These are phyloP conservation scores for Eulemur coronatus DNA, from an alignment of 2,797 vertebrate species.

Conservation along the genomic window DNA sequence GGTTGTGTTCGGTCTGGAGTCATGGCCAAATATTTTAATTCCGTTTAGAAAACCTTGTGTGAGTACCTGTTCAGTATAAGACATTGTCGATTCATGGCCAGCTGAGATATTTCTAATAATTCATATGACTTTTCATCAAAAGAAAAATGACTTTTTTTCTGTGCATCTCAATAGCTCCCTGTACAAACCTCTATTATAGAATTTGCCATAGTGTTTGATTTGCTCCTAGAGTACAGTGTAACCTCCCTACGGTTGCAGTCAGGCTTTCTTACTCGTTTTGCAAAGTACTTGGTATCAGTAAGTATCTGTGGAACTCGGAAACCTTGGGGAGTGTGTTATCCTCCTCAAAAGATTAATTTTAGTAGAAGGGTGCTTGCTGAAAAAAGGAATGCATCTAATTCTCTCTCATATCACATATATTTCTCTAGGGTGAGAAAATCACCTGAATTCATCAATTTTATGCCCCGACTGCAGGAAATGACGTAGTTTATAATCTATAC, in stretches of 20 bases:
- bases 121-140: background rate
- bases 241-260: background rate
- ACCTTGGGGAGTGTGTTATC: background rate
- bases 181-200: background rate
- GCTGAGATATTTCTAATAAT: background rate
- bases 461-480: background rate
- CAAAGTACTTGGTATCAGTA: background rate
- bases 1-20: background rate
- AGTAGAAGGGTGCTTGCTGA: background rate
- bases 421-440: background rate
- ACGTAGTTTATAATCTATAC: background rate
- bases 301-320: background rate
- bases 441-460: background rate
- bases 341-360: background rate
- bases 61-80: background rate
- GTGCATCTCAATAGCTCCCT: background rate
- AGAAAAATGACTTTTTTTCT: background rate
- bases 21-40: background rate
- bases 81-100: background rate
- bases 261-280: background rate
- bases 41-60: background rate
- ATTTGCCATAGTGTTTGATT: background rate
- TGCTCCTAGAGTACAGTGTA: background rate
- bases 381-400: background rate
- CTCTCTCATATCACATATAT: fast-evolving